Evolutionary conservation across 1,140 invertebrate genomes (phyloP).

Genomic region (Drosophila sulfurigaster): DNA sequence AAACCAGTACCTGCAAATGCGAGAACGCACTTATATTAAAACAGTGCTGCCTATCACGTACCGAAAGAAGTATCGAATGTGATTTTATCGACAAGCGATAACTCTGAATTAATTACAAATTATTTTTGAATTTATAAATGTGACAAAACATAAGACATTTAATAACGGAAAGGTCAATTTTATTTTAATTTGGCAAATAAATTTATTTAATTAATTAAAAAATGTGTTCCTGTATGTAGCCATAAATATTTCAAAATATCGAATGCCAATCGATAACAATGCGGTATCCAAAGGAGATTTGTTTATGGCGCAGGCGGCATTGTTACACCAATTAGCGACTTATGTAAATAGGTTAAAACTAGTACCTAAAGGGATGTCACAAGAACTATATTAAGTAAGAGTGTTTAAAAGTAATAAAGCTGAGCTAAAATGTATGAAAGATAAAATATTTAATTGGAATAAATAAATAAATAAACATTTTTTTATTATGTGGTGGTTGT

Average conservation of each 20-base stretch:
- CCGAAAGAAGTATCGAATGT: slow-evolving; percentile 26
- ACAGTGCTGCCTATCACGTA: slow-evolving; percentile 42
- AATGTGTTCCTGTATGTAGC: not conserved
- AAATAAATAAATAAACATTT: not conserved
- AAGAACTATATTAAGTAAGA: not conserved
- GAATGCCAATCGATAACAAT: slow-evolving; percentile 14
- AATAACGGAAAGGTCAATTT: not conserved
- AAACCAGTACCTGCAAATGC: slow-evolving; percentile 81
- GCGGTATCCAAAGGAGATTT: slow-evolving; percentile 10
- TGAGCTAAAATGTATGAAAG: not conserved
- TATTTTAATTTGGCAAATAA: not conserved
- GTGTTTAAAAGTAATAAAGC: not conserved
- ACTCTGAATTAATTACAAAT: not conserved
- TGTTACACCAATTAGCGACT: slow-evolving; percentile 5
- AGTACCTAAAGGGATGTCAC: slow-evolving; percentile 6
- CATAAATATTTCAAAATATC: not conserved
- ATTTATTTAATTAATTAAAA: not conserved
- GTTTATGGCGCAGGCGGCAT: slow-evolving; percentile 28
- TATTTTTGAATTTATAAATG: not conserved
- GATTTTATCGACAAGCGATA: slow-evolving; percentile 18
- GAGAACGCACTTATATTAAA: slow-evolving; percentile 76
- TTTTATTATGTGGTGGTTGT: not conserved
- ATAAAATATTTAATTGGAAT: not conserved
- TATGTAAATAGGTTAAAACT: slow-evolving; percentile 29
- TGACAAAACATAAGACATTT: not conserved